Conservation (phyloP, 1,140 invertebrate species). For the Papilio dardanus region DNA sequence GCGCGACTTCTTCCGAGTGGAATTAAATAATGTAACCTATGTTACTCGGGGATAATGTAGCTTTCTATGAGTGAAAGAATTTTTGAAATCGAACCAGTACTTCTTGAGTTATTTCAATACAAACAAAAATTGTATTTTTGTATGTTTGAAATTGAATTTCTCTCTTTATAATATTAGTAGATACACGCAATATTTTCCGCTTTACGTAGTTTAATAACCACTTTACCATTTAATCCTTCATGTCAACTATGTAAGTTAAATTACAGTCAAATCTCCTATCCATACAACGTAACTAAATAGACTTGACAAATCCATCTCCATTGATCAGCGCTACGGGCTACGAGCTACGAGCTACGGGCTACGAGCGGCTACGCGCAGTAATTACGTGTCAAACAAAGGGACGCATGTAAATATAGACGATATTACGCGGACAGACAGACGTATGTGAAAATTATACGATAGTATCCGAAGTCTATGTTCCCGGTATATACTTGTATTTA, state of each 20-base stretch:
- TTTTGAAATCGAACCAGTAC: no score
- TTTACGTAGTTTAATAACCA: background rate
- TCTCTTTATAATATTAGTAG: background rate
- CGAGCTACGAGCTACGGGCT: conserved; percentile 30
- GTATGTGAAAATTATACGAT: conserved; percentile 78
- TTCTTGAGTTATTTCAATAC: no score
- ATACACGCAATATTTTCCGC: background rate
- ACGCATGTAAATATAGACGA: conserved; percentile 74
- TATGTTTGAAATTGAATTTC: no score
- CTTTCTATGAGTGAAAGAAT: no score
- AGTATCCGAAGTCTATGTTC: conserved; percentile 43
- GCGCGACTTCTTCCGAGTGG: no score
- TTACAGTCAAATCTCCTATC: conserved; percentile 15
- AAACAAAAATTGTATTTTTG: no score
- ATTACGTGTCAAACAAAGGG: conserved; percentile 78
- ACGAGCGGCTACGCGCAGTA: conserved; percentile 54
- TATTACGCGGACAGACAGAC: conserved; percentile 74
- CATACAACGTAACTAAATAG: conserved; percentile 28
- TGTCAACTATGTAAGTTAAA: conserved; percentile 8
- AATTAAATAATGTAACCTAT: no score
- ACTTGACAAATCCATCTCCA: conserved; percentile 61
- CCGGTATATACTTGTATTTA: conserved; percentile 39
- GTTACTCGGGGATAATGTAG: no score
- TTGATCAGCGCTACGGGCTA: conserved; percentile 52
- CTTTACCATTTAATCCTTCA: background rate